Conservation (phyloP, 1,140 invertebrate species). For the Andricus grossulariae region DNA sequence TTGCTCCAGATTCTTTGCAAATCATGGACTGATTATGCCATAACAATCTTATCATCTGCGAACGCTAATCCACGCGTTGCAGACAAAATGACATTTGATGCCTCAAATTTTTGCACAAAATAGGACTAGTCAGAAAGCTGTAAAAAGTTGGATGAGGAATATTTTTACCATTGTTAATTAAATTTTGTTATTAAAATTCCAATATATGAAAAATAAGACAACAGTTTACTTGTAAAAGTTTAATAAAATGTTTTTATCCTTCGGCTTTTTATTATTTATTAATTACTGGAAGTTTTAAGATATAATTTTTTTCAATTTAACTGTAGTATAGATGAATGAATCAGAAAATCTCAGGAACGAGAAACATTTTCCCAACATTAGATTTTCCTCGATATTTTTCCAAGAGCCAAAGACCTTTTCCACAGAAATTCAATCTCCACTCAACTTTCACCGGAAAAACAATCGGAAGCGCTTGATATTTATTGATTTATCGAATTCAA, state of each 20-base stretch:
- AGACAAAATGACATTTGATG: not conserved
- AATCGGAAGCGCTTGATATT: no score
- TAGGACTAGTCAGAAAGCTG: not conserved
- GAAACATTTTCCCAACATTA: not conserved
- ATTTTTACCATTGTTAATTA: not conserved
- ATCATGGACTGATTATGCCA: no score
- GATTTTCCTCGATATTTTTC: conserved; percentile 1
- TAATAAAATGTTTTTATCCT: no score
- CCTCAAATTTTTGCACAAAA: no score
- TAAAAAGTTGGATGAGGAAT: conserved; percentile 10
- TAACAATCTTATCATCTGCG: no score
- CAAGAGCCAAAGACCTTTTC: not conserved
- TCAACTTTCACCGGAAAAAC: conserved; percentile 1
- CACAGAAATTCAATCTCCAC: not conserved
- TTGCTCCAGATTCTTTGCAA: no score
- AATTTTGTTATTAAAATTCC: no score
- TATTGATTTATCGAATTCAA: not conserved
- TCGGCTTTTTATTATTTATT: no score
- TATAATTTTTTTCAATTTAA: not conserved
- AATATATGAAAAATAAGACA: no score
- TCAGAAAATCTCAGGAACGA: not conserved
- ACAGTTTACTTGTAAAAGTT: no score
- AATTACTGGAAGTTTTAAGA: no score
- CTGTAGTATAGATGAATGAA: not conserved
- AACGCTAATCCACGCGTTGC: no score